phyloP scores from a whole-genome alignment of 1,140 invertebrate species.

The Drosophila arawakana region DNA sequence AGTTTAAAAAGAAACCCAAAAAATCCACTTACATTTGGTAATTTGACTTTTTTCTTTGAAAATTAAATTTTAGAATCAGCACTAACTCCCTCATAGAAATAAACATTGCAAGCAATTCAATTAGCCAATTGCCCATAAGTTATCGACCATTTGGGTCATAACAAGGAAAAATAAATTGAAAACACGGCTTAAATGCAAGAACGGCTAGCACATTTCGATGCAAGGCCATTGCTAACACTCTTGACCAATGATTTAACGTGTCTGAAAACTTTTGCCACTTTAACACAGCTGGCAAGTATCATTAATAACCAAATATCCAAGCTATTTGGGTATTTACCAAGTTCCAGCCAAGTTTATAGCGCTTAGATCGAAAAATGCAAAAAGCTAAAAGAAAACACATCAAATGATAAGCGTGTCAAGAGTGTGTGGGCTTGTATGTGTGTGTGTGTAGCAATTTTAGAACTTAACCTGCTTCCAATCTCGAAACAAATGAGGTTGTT shows the following conservation, averaged over 20 bases:
- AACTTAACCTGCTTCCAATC: conserved; percentile 53
- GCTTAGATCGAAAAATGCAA: neutral
- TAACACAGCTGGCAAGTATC: conserved; percentile 13
- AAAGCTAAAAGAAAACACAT: conserved; percentile 16
- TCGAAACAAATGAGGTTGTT: conserved; percentile 45
- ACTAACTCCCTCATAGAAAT: neutral
- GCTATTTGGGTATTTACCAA: neutral
- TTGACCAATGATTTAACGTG: conserved; percentile 16
- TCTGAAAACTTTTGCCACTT: conserved; percentile 19
- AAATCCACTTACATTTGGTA: no score
- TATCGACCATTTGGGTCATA: conserved; percentile 1
- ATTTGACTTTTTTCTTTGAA: neutral
- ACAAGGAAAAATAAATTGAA: conserved; percentile 5
- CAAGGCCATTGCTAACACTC: conserved; percentile 27
- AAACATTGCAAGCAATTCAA: conserved; percentile 28
- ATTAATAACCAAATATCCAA: conserved; percentile 11
- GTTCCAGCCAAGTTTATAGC: neutral
- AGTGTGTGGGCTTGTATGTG: neutral
- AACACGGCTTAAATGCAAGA: conserved; percentile 2
- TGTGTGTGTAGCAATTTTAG: conserved; percentile 29
- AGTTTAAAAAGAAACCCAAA: no score
- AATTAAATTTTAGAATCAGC: neutral
- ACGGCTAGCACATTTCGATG: neutral
- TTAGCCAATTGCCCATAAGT: conserved; percentile 28
- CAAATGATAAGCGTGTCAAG: conserved; percentile 25